Evolutionary conservation across 2,888 invertebrate species (phyloP), one percentile per base, ranked within the genome.

Genomic region (Ichneumoninae sp.): DNA sequence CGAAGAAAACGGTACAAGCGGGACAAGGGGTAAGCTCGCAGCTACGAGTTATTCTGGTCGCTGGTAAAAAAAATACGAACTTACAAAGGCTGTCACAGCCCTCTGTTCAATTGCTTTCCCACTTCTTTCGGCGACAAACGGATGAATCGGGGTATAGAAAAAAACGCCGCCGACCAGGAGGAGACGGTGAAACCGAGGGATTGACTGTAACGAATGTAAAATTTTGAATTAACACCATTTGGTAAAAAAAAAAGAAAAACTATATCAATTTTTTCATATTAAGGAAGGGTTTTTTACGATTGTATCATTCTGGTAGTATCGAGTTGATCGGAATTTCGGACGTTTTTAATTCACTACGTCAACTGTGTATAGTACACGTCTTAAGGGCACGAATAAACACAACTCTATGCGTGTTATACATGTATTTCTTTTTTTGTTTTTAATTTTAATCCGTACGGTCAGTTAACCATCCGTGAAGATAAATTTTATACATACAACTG

Each of bases 361-460:
- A 66, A 71, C 22, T 62, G 70, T 78, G 74, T 81, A 66, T 57
- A 74, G 54, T 26, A 54, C 13, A 44, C 52, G 50, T 66, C 10
- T 71, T 65, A 26, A 33, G 33, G 19, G 26, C 40, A 75, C 54
- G 36, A 84, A 80, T 74, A 82, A 81, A 82, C 26, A 74, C 30
- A 60, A 74, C 70, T 47, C 71, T 79, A 71, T 33, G 71, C 66
- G 76, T 80, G 68, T 80, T 76, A 50, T 66, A 66, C 76, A 80
- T 80, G 80, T 83, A 50, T 83, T 71, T 76, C 71, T 60, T 3
- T 79, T 57, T 36, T 47, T n/a, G n/a, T n/a, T 16, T 57, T 54
- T 0, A 40, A 40, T 44, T 40, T 70, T n/a, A 54, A 26, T 36
- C 26, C 54, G 65, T 52, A 19, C 68, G 30, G 57, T 74, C 72